phyloP scores from a whole-genome alignment of 2,113 vertebrate genomes.

The Oostethus manadensis region DNA sequence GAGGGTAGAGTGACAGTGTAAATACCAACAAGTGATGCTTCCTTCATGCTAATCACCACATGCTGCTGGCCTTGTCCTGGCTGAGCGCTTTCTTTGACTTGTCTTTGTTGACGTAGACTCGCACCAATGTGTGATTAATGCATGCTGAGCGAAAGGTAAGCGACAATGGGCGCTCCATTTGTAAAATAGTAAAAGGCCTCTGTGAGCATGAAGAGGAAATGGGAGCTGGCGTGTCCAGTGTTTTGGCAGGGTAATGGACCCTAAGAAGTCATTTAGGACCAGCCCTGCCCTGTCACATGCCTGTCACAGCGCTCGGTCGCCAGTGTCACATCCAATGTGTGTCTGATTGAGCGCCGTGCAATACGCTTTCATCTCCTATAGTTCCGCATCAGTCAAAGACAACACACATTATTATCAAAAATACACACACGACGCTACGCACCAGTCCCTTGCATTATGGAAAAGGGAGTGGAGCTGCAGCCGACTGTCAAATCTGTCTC shows the following conservation, averaged over 20 bases:
- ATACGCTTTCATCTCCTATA: slow-evolving; percentile 47
- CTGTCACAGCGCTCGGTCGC: slow-evolving; percentile 64
- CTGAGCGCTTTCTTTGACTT: slow-evolving; percentile 41
- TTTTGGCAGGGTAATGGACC: slow-evolving; percentile 72
- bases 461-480: slow-evolving; percentile 21
- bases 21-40: slow-evolving; percentile 60
- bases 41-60: slow-evolving; percentile 54
- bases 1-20: slow-evolving; percentile 55
- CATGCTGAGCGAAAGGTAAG: slow-evolving; percentile 49
- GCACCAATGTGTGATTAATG: slow-evolving; percentile 61
- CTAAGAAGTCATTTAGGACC: slow-evolving; percentile 68
- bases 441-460: slow-evolving; percentile 17
- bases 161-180: slow-evolving; percentile 61
- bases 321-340: slow-evolving; percentile 63
- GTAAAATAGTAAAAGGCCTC: slow-evolving; percentile 50
- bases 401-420: slow-evolving; percentile 53
- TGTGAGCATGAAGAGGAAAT: slow-evolving; percentile 69
- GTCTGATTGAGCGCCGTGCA: slow-evolving; percentile 40
- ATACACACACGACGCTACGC: slow-evolving; percentile 11
- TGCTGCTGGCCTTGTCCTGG: slow-evolving; percentile 34
- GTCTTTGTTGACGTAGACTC: slow-evolving; percentile 27
- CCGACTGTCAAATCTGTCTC: slow-evolving; percentile 64
- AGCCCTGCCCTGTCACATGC: slow-evolving; percentile 62
- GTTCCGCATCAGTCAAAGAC: slow-evolving; percentile 62
- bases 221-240: slow-evolving; percentile 61